Percentiles rank a stretch among this genome's conserved stretches.
Conservation (phyloP, 2,888 invertebrate genomes). For the Heteromyza rotundicornis region DNA sequence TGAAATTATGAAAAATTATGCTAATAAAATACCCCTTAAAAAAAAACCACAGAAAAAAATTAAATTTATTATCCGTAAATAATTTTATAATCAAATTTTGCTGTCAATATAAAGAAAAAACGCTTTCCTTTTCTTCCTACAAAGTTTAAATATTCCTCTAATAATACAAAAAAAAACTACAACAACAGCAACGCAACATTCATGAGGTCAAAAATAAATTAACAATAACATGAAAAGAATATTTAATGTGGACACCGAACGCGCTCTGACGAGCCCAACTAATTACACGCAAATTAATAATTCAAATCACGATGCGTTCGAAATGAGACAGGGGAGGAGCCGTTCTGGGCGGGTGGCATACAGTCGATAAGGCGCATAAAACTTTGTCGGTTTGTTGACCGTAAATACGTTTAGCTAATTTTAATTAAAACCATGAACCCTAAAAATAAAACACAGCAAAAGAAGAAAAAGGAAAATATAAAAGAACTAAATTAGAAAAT, state of each 20-base stretch:
- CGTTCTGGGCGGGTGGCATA: not conserved
- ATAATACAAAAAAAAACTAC: not conserved
- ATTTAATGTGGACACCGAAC: slow-evolving; percentile 24
- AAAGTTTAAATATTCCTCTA: too few species aligned
- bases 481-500: too few species aligned
- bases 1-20: too few species aligned
- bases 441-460: too few species aligned
- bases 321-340: not conserved
- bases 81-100: too few species aligned
- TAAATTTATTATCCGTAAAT: too few species aligned
- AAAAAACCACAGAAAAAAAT: too few species aligned
- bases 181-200: not conserved
- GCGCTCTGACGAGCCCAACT: slow-evolving; percentile 36
- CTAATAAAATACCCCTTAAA: too few species aligned
- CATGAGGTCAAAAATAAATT: not conserved
- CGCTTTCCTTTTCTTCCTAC: too few species aligned
- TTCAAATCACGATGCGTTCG: slow-evolving; percentile 43
- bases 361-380: too few species aligned
- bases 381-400: slow-evolving; percentile 24
- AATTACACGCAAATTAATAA: slow-evolving; percentile 53
- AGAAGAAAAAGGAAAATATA: too few species aligned
- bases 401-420: slow-evolving; percentile 8
- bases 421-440: not conserved
- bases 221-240: slow-evolving; percentile 9
- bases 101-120: too few species aligned